phyloP scores from a whole-genome alignment of 2,797 vertebrate species.

The Podargus strigoides region DNA sequence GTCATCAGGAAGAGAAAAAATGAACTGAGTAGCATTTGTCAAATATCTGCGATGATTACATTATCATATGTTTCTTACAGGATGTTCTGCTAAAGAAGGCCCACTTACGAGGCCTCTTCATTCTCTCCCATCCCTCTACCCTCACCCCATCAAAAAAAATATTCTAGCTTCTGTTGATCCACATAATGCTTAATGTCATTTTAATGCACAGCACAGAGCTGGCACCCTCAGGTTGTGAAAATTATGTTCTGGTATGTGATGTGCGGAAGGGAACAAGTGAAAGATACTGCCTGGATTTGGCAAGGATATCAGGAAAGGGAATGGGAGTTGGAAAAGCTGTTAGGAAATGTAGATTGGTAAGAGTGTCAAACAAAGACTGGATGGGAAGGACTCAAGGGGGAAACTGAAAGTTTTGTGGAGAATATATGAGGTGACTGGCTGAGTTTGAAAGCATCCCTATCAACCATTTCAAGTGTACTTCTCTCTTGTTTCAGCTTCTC shows the following conservation, averaged over 20 bases:
- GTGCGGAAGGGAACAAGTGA: constrained; percentile 46
- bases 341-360: constrained; percentile 57
- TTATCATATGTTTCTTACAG: constrained; percentile 55
- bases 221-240: constrained; percentile 44
- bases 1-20: constrained; percentile 56
- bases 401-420: constrained; percentile 38
- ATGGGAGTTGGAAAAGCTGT: constrained; percentile 57
- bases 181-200: constrained; percentile 41
- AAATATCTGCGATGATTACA: constrained; percentile 58
- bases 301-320: constrained; percentile 42
- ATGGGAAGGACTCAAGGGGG: constrained; percentile 17
- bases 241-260: constrained; percentile 52
- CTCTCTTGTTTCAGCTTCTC: constrained; percentile 51
- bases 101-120: not conserved
- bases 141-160: constrained; percentile 43
- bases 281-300: constrained; percentile 55
- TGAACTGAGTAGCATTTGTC: constrained; percentile 49
- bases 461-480: constrained; percentile 25
- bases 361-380: constrained; percentile 43
- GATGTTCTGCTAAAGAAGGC: constrained; percentile 29
- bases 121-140: constrained; percentile 15
- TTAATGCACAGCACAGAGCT: constrained; percentile 46
- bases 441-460: constrained; percentile 55
- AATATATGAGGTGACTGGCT: constrained; percentile 42
- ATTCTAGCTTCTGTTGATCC: constrained; percentile 48